phyloP scores from a whole-genome alignment of 1,140 invertebrate genomes.

The Lasioglossum baleicum region DNA sequence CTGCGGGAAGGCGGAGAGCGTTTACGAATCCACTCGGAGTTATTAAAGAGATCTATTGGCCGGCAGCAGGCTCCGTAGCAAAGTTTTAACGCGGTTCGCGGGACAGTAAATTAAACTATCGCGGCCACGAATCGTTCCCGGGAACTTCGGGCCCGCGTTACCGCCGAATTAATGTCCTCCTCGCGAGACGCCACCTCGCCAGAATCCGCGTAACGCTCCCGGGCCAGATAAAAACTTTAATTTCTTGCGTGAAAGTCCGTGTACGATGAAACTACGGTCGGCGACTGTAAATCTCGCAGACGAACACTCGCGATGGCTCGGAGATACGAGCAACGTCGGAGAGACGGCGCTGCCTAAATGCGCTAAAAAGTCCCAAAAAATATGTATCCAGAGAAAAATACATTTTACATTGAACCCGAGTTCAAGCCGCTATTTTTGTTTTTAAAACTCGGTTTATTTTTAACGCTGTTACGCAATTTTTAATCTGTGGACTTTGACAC shows the following conservation, averaged over 20 bases:
- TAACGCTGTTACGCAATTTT: too few relatives aligned
- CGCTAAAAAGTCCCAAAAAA: too few relatives aligned
- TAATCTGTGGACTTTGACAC: too few relatives aligned
- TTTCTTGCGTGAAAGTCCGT: slow-evolving; percentile 1
- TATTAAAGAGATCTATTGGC: slow-evolving; percentile 11
- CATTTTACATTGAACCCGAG: neutral
- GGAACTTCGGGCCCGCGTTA: slow-evolving; percentile 7
- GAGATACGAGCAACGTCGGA: too few relatives aligned
- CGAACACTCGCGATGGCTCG: neutral
- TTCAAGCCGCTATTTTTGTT: too few relatives aligned
- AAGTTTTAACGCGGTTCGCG: slow-evolving; percentile 1
- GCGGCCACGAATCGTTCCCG: neutral
- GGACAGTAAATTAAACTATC: slow-evolving; percentile 1
- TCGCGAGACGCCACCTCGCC: neutral
- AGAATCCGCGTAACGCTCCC: neutral
- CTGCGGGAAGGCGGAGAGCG: neutral
- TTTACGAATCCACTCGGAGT: neutral
- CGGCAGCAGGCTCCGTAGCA: too few relatives aligned
- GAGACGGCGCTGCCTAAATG: too few relatives aligned
- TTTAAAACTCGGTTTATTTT: too few relatives aligned
- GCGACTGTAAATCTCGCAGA: slow-evolving; percentile 7
- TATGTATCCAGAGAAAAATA: neutral
- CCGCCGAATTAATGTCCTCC: slow-evolving; percentile 9
- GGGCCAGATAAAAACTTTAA: slow-evolving; percentile 46
- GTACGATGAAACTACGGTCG: neutral